Evolutionary conservation across 2,888 invertebrate genomes (phyloP), one percentile per base, ranked within the genome.

Genomic region (Leucophenga montana): DNA sequence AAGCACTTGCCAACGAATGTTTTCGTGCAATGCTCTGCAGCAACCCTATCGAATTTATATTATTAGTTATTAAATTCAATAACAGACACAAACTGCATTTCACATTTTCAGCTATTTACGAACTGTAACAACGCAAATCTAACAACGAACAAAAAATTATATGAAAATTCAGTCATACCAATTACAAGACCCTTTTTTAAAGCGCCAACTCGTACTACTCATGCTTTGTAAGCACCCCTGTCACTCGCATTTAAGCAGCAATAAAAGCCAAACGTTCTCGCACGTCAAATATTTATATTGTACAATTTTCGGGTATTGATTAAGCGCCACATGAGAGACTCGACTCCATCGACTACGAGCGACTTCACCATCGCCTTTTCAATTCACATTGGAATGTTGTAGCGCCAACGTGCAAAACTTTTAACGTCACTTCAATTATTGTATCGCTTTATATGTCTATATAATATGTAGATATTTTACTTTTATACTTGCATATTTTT

Each of bases 261-360:
- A 77, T 76, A 77, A 78, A 78, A 76, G 78, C 74, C 81, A 75
- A 82, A 77, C 81, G 71, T 77, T 78, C 83, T 79, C 79, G 77
- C 80, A 81, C 81, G 83, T 81, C 80, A 78, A 81, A 81, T 83
- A 81, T 79, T 81, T 81, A 83, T 80, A 80, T 81, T 79, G 77
- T 75, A 82, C 67, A 78, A 73, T 71, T 59, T 83, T 82, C 78
- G 78, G 77, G 78, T 82, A 79, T 82, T 83, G 80, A 79, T 83
- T 82, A 78, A 78, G 80, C 77, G 75, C 68, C 78, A 68, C 70
- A 56, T 66, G 72, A 75, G 81, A 76, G 65, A 39, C 61, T 65
- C 18, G 18, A 50, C 54, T 18, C 11, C 27, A 31, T 13, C 13
- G n/a, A 31, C 57, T 53, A n/a, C 5, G n/a, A 16, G 8, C 16